Conservation (phyloP, 1,140 invertebrate species). For the Geopemphigus sp. region DNA sequence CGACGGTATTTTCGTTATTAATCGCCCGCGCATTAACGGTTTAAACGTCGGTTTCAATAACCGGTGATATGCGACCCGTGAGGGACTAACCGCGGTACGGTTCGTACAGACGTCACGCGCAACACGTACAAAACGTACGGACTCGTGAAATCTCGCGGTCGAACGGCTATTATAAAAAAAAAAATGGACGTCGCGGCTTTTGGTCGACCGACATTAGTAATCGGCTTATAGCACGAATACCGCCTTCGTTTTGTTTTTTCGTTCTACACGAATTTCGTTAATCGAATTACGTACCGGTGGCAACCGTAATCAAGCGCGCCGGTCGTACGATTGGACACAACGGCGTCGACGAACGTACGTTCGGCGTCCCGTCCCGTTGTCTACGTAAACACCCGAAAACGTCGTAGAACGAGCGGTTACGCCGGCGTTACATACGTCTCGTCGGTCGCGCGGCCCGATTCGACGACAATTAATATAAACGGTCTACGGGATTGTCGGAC, state of each 20-base stretch:
- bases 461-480: too few relatives aligned
- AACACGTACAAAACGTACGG: neutral
- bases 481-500: too few relatives aligned
- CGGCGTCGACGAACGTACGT: too few relatives aligned
- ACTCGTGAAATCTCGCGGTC: neutral
- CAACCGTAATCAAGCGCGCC: too few relatives aligned
- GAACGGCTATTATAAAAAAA: neutral
- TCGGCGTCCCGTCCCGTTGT: too few relatives aligned
- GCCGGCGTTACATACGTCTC: too few relatives aligned
- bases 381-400: too few relatives aligned
- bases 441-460: too few relatives aligned
- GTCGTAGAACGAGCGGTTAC: too few relatives aligned
- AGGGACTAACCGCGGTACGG: neutral
- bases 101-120: neutral
- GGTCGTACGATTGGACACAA: too few relatives aligned
- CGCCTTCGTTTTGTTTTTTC: neutral
- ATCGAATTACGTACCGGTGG: neutral
- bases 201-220: neutral
- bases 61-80: too few relatives aligned
- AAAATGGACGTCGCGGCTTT: neutral
- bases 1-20: neutral
- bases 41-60: conserved; percentile 23
- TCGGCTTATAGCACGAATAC: neutral
- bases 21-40: neutral
- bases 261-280: neutral